Conservation (phyloP, 2,113 vertebrate species). For the Daphoenositta chrysoptera region DNA sequence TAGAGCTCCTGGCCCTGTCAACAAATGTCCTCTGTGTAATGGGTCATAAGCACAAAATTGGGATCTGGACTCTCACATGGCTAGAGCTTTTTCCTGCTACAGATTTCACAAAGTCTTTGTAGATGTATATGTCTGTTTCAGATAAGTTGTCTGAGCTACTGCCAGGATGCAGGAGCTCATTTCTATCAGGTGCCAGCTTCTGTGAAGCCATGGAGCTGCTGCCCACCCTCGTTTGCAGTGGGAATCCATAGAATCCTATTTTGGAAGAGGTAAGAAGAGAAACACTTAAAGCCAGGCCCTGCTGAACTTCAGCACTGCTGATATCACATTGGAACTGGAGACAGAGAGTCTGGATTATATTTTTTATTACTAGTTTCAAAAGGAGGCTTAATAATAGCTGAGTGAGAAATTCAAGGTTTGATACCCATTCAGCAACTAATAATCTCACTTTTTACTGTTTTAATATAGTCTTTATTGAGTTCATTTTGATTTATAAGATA, state of each 20-base stretch:
- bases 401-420: background rate
- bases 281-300: background rate
- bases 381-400: background rate
- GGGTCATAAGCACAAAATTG: background rate
- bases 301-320: background rate
- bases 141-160: background rate
- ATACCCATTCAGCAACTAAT: background rate
- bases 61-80: background rate
- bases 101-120: background rate
- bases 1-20: background rate
- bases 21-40: background rate
- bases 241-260: background rate
- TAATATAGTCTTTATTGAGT: constrained; percentile 23
- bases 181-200: background rate
- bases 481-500: constrained; percentile 38
- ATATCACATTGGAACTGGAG: background rate
- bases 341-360: background rate
- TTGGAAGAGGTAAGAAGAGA: background rate
- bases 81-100: background rate
- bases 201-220: background rate
- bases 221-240: background rate
- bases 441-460: constrained; percentile 16
- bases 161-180: background rate
- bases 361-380: background rate
- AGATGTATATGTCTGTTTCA: background rate